These are phyloP conservation scores for Malurus alboscapulatus DNA, from an alignment of 2,113 vertebrate species.

Conservation along the genomic window DNA sequence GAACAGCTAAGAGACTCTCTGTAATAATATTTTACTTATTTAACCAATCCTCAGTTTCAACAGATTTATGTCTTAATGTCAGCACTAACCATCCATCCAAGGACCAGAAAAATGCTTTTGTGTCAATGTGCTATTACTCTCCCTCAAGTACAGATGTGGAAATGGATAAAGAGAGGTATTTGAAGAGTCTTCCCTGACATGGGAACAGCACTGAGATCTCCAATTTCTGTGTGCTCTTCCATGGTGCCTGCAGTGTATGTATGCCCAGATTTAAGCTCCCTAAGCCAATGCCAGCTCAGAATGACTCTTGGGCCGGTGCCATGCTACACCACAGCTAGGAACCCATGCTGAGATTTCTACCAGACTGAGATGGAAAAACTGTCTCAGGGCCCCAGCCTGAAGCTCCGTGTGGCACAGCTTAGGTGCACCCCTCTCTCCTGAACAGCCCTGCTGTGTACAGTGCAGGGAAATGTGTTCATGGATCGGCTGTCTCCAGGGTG, in stretches of 20 bases:
- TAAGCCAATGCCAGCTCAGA: neutral
- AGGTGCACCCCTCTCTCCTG: neutral
- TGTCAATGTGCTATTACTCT: neutral
- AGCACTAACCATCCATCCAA: neutral
- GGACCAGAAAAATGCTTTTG: neutral
- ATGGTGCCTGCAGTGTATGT: neutral
- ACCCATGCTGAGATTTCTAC: neutral
- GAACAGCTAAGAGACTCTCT: neutral
- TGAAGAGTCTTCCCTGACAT: neutral
- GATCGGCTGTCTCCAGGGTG: neutral
- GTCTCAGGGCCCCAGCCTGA: neutral
- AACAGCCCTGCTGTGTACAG: neutral
- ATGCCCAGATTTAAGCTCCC: neutral
- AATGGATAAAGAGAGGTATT: neutral
- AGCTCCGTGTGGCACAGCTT: accelerated
- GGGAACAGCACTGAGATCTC: neutral
- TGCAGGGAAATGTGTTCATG: neutral
- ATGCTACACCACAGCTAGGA: neutral
- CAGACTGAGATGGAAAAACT: neutral
- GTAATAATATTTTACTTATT: slow-evolving; percentile 36
- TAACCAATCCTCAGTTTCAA: slow-evolving; percentile 4
- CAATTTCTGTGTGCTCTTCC: neutral
- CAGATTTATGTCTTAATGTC: slow-evolving; percentile 25
- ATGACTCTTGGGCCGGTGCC: neutral
- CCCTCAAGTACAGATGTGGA: neutral